Evolutionary conservation across 2,113 vertebrate genomes (phyloP).

Genomic region (western clawed frog (Xenopus tropicalis)): UCB_Xtro_10.0 CM004447.2:54627001-54627500

Average conservation of each 20-base stretch:
- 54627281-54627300: neutral
- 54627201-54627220: neutral
- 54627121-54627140: conserved; percentile 52
- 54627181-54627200: conserved; percentile 5
- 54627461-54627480: too few species aligned
- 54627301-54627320: too few species aligned
- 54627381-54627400: too few species aligned
- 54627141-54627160: conserved; percentile 50
- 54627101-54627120: conserved; percentile 42
- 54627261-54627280: neutral
- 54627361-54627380: too few species aligned
- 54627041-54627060: conserved; percentile 43
- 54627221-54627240: too few species aligned
- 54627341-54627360: too few species aligned
- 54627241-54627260: neutral
- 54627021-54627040: neutral
- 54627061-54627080: conserved; percentile 56
- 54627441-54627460: too few species aligned
- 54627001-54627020: neutral
- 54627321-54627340: too few species aligned
- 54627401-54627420: too few species aligned
- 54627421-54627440: too few species aligned
- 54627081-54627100: conserved; percentile 43
- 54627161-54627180: conserved; percentile 47
- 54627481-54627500: too few species aligned